Evolutionary conservation across 1,140 invertebrate species (phyloP), one percentile per base, ranked within the genome.

Genomic region (Lethrus apterus): DNA sequence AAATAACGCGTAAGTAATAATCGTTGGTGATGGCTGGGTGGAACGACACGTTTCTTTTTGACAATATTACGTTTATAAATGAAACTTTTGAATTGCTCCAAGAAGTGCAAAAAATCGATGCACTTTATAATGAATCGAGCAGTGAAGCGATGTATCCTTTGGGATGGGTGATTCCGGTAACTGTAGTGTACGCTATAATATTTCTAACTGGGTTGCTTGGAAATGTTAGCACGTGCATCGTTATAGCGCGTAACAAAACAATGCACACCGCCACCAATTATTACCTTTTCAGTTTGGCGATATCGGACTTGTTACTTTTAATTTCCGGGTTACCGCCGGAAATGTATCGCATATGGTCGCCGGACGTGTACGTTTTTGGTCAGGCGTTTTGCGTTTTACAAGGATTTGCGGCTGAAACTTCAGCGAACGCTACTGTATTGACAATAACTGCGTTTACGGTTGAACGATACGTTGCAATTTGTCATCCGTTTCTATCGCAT

Each of bases 231-330:
- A 92, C 88, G 4, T 92, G 89, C 60, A 70, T 90, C 24, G 89
- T 93, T 4, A 92, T 93, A 14, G 74, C 80, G 0, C 68, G 79
- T 8, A 91, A 90, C 59, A 79, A 80, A 32, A 83, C 78, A n/a
- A 85, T 92, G 81, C 84, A 86, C 62, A 86, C 83, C 1, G 81
- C 84, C 1, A 86, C 84, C 3, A 92, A 92, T 66, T 90, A 83
- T 58, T 91, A 91, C 57, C 69, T 92, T 3, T 91, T 93, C 65
- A 89, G 83, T 62, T 69, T 95, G 55, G 89, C 91, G 3, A 74
- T 93, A 13, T 89, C 89, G 4, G 92, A 95, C 66, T 69, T 95
- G 35, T 71, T 93, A n/a, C 68, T 93, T 1, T 70, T 95, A 10
- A 63, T 83, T 21, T 80, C 76, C 48, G 83, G 82, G 24, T 60